These are phyloP conservation scores for Syngnathus acus DNA, from an alignment of 2,797 vertebrate species.

Conservation along the genomic window DNA sequence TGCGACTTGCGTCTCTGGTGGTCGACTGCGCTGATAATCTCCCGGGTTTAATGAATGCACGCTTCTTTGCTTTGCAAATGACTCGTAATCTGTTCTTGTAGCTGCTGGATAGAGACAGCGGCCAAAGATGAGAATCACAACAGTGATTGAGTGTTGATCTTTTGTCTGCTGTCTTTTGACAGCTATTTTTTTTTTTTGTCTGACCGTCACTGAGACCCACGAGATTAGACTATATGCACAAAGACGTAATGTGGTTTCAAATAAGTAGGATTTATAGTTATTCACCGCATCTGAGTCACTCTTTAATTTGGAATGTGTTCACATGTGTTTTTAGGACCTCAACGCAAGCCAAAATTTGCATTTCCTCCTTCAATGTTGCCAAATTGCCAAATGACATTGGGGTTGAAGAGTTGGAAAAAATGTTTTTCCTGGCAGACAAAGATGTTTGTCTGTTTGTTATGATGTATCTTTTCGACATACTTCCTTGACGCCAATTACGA, in stretches of 20 bases:
- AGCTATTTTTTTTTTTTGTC: slow-evolving; percentile 21
- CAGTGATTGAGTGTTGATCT: slow-evolving; percentile 22
- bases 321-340: neutral
- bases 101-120: slow-evolving; percentile 25
- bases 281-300: neutral
- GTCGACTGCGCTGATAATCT: slow-evolving; percentile 25
- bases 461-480: neutral
- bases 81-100: slow-evolving; percentile 10
- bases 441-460: neutral
- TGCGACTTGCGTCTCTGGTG: slow-evolving; percentile 19
- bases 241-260: neutral
- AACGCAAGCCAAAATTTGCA: neutral
- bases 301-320: neutral
- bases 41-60: slow-evolving; percentile 11
- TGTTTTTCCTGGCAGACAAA: neutral
- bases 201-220: slow-evolving; percentile 20
- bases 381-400: neutral
- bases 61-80: neutral
- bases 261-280: neutral
- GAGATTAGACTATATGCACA: neutral
- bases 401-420: neutral
- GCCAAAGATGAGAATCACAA: slow-evolving; percentile 30
- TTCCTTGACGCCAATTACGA: neutral
- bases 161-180: slow-evolving; percentile 27
- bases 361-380: too few species aligned